Evolutionary conservation across 2,113 vertebrate genomes (phyloP), one percentile per base, ranked within the genome.

Genomic region (Paramisgurnus dabryanus): DNA sequence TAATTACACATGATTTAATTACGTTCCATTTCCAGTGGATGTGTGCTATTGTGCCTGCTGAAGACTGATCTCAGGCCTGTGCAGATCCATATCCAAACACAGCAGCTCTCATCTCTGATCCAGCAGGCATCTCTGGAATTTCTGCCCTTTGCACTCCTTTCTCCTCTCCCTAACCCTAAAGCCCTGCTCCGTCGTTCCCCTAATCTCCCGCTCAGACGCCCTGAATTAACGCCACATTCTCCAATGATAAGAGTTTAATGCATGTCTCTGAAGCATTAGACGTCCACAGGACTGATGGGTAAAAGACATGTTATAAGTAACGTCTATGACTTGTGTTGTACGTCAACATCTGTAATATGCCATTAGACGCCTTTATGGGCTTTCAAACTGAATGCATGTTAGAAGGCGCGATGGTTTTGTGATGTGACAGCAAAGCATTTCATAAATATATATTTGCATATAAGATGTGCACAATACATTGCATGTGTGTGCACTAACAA

Each of bases 71-170:
- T 60, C 78, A 49, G 57, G 67, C 27, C 79, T 85, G 80, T 70
- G 49, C 73, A 79, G 80, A 85, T 85, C 84, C 84, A 67, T 67
- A 80, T 82, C 67, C 80, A 85, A 85, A 82, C 84, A 85, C 80
- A 77, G 61, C 80, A 71, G 53, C 72, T 9, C 18, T 82, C 77
- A 64, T 63, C 55, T 34, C 80, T 85, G 84, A 85, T 80, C 80
- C 80, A 70, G 43, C 45, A 82, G 84, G 84, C 84, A 85, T 85
- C 45, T 47, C 57, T 85, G 84, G 84, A 85, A 85, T 85, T 82
- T 70, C 13, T 45, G 67, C 61, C 72, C 69, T 78, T 72, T 27
- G 34, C 41, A 40, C 43, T 43, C 39, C 13, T 58, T 10, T 40
- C 61, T 71, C 67, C 50, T 68, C 69, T 41, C 11, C 61, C 74